Evolutionary conservation across 2,888 invertebrate species (phyloP), one percentile per base, ranked within the genome.

Genomic region (Mythimna pallens): DNA sequence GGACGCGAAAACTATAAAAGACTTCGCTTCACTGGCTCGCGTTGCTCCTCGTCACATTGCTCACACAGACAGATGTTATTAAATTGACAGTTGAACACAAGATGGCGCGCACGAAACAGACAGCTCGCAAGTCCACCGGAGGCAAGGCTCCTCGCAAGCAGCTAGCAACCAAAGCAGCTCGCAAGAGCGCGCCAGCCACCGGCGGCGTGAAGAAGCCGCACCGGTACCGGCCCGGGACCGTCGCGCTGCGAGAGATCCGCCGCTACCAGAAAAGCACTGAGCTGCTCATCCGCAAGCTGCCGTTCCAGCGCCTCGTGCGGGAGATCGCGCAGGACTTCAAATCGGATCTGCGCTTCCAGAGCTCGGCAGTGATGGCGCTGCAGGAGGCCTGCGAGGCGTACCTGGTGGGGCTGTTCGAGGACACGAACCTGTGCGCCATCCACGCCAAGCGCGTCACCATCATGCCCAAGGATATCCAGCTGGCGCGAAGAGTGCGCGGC

Each of bases 301-400:
- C 98, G 0, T 98, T 98, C 93, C 98, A 98, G 89, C 96, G 97
- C 55, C 92, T 98, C 20, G 98, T 98, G n/a, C 93, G 98, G 86
- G 98, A 98, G 90, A 97, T 98, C 63, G 98, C 98, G 0, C 98
- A 98, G 83, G 97, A 98, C 86, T 98, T 97, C 95, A 98, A 98
- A 89, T 97, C 97, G 0, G 97, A 98, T 86, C 91, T 98, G 14
- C 92, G 97, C 55, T 98, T 98, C 91, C 98, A 98, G 90, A 97
- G 97, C 83, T 97, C 97, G 0, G 97, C 98, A 6, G 97, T 98
- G 6, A 97, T 97, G 94, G 97, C 97, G 70, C 92, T 97, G 34
- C 97, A 97, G 84, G 97, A 97, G 81, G 96, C 97, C 0, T 96
- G 97, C 86, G 94, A 97, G 89, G 96, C 97, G 82, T 96, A 97